Evolutionary conservation across 2,113 vertebrate genomes (phyloP).

Genomic region (Rutilus rutilus): DNA sequence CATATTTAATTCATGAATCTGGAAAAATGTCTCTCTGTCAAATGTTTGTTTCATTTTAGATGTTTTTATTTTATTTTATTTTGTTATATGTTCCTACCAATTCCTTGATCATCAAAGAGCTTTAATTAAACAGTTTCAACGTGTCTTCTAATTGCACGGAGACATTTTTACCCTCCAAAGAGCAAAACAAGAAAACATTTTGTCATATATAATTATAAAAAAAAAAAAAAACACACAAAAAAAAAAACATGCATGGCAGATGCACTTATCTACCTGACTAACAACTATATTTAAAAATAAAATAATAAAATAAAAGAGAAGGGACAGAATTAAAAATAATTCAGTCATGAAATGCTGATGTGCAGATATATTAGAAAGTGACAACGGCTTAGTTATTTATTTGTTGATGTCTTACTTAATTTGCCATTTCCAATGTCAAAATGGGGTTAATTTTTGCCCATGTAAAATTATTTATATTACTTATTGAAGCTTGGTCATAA

Average conservation of each 20-base stretch:
- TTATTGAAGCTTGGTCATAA: neutral
- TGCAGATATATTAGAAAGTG: slow-evolving; percentile 11
- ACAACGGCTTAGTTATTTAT: neutral
- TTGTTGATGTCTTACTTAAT: slow-evolving; percentile 54
- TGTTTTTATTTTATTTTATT: neutral
- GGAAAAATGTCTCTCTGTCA: neutral
- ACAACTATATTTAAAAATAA: neutral
- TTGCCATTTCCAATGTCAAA: slow-evolving; percentile 33
- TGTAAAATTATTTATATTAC: neutral
- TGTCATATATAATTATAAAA: neutral
- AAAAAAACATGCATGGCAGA: neutral
- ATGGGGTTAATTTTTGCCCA: neutral
- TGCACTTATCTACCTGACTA: neutral
- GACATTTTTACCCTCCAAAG: slow-evolving; percentile 39
- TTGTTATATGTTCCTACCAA: neutral
- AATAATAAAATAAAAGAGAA: neutral
- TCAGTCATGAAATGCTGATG: neutral
- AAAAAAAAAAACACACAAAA: neutral
- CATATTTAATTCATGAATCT: slow-evolving; percentile 15
- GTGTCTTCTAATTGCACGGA: slow-evolving; percentile 55
- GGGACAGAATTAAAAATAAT: neutral
- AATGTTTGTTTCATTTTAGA: slow-evolving; percentile 25
- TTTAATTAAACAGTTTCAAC: slow-evolving; percentile 52
- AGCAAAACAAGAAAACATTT: slow-evolving; percentile 40
- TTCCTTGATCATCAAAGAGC: slow-evolving; percentile 53